These are phyloP conservation scores for Eulemur coronatus DNA, from an alignment of 2,797 vertebrate species.

Conservation along the genomic window DNA sequence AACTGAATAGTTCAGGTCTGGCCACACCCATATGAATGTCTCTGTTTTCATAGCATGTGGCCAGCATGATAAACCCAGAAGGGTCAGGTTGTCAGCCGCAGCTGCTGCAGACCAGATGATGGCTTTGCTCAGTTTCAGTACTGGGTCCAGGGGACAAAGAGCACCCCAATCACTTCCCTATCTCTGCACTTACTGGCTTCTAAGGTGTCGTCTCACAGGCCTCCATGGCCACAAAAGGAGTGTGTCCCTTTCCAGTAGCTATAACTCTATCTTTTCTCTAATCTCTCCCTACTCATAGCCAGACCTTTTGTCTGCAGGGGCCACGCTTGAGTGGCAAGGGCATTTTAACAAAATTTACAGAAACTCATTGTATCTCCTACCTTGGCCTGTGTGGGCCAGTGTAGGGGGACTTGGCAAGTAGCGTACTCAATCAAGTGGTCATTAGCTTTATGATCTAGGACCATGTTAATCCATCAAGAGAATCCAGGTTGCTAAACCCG, in stretches of 20 bases:
- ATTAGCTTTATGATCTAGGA: background rate
- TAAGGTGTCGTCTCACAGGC: background rate
- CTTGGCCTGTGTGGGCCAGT: background rate
- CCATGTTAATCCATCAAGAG: background rate
- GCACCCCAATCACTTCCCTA: background rate
- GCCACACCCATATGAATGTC: background rate
- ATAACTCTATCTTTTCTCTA: background rate
- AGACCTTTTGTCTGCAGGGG: background rate
- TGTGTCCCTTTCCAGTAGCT: background rate
- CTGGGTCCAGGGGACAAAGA: background rate
- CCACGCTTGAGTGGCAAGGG: background rate
- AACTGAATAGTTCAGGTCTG: background rate
- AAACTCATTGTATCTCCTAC: background rate
- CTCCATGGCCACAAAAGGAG: background rate
- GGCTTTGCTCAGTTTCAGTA: background rate
- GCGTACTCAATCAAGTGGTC: background rate
- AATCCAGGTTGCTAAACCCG: background rate
- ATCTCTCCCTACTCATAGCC: background rate
- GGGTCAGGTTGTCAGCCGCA: background rate
- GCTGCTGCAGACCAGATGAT: background rate
- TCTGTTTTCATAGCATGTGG: background rate
- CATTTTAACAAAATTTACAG: background rate
- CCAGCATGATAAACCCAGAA: background rate
- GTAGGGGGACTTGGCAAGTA: background rate
- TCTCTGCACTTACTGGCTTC: background rate